A percentile compares a stretch with the other conserved stretches of the same genome.
Conservation (phyloP, 2,113 vertebrate genomes). For the Orthonyx spaldingii region DNA sequence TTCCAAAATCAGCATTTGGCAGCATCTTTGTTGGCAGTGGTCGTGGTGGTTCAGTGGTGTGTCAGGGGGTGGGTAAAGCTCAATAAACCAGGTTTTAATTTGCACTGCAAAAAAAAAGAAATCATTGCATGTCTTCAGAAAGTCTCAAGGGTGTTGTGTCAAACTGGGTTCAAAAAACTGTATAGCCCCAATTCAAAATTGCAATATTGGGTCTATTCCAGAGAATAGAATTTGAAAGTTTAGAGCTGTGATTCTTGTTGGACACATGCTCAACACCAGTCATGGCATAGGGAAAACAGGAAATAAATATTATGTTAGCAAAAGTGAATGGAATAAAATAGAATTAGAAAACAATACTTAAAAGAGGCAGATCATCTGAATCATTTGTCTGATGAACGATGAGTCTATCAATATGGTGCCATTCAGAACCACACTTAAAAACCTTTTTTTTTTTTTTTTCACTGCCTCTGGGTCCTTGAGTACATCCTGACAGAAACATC, state of each 20-base stretch:
- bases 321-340: not conserved
- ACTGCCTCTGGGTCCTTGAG: not conserved
- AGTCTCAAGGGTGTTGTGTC: not conserved
- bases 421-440: not conserved
- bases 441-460: not conserved
- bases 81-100: not conserved
- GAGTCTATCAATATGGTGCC: not conserved
- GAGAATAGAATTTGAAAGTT: not conserved
- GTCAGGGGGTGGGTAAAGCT: not conserved
- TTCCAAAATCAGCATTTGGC: not conserved
- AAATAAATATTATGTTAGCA: not conserved
- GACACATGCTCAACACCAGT: not conserved
- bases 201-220: not conserved
- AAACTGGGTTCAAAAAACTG: not conserved
- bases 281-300: not conserved
- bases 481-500: not conserved
- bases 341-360: not conserved
- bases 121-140: not conserved
- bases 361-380: not conserved
- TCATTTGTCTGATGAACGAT: not conserved
- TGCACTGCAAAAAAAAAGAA: not conserved
- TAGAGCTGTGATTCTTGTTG: not conserved
- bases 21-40: not conserved
- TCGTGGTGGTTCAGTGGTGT: not conserved
- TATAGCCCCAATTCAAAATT: not conserved